Base-by-base conservation (phyloP, 2,888 invertebrate genomes). In the Eupithecia abbreviata region DNA sequence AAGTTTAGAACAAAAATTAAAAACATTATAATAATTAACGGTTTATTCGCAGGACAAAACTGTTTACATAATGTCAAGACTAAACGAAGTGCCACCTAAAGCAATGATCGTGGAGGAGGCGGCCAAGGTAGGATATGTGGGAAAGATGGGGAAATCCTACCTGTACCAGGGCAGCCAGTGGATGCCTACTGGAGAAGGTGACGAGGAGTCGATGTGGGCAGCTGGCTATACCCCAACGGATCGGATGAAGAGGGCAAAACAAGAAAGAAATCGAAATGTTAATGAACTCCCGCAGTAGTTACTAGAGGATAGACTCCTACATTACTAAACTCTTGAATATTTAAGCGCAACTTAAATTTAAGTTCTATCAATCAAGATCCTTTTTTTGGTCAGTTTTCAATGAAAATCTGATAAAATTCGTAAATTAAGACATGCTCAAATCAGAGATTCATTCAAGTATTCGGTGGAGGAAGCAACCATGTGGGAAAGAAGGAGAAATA, bases 151-250 rank as follows among this genome's bases (percentile, higher is more conserved):
- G 4, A 89, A 84, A 72, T 92, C 91, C 5, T 92, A 92, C 76
- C 80, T 93, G 3, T 92, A 92, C 82, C 90, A 89, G 75, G 92
- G 92, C 0, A 89, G 91, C 72, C 84, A 89, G 4, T 92, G 93
- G 92, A 88, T 90, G 86, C 92, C 93, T 0, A 85, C 90, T 3
- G 86, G 83, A 0, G 92, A 92, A 70, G 85, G 82, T 0, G 85
- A 90, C 0, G 90, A 91, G 18, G 18, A 76, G 3, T 67, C 62
- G 0, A 84, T 75, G 68, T 88, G 87, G 86, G 1, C 0, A 18
- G 4, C 2, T 9, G 69, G 45, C 18, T 30, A 4, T n/a, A 68
- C 9, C 9, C 67, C 67, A 0, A 45, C 67, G 5, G 69, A 69
- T 2, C 69, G 47, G 0, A 18, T 13, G 12, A 0, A 66, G 15